phyloP scores from a whole-genome alignment of 2,888 invertebrate genomes.

The Dasypogon diadema region DNA sequence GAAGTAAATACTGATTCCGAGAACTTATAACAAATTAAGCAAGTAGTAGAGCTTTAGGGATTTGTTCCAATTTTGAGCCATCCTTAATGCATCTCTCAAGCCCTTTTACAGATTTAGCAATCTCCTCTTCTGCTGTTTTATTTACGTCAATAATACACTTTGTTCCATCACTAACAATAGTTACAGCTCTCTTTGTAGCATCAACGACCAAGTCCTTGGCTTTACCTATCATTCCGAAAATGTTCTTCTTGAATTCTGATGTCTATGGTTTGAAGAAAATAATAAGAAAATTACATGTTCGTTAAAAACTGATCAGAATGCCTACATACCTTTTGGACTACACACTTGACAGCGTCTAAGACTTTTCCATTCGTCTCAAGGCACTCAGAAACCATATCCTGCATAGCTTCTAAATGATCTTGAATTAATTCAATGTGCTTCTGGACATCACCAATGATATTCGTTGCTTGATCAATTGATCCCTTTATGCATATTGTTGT shows the following conservation, averaged over 20 bases:
- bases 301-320: too few relatives aligned
- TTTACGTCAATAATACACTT: neutral
- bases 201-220: neutral
- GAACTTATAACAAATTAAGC: too few relatives aligned
- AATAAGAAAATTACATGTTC: too few relatives aligned
- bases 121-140: neutral
- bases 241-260: slow-evolving; percentile 4
- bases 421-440: slow-evolving; percentile 15
- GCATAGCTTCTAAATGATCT: slow-evolving; percentile 11
- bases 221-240: slow-evolving; percentile 16
- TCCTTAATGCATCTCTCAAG: slow-evolving; percentile 5
- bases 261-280: too few relatives aligned
- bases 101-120: neutral
- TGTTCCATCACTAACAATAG: neutral
- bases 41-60: too few relatives aligned
- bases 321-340: neutral
- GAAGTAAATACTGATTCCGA: too few relatives aligned
- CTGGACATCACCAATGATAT: neutral
- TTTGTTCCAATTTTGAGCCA: too few relatives aligned
- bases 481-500: neutral
- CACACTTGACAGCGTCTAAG: neutral
- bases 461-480: slow-evolving; percentile 3
- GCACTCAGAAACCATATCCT: slow-evolving; percentile 15
- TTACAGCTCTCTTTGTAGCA: slow-evolving; percentile 5
- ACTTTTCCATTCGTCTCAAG: slow-evolving; percentile 15